Percentiles rank a stretch among this genome's conserved stretches.
phyloP scores from a whole-genome alignment of 2,888 invertebrate genomes.

The Anticlea derivata region DNA sequence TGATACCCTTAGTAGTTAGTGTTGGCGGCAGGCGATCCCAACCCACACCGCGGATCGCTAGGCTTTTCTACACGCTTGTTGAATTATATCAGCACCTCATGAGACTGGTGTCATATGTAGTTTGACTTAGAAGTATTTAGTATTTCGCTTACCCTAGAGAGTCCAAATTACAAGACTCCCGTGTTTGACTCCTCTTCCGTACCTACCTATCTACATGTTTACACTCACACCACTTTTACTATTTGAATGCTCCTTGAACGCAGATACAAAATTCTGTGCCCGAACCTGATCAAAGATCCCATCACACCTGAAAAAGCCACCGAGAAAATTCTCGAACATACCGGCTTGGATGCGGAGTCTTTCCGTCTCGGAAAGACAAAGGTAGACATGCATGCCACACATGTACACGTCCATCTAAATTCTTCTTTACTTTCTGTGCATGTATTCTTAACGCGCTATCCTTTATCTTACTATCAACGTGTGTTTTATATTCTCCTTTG shows the following conservation, averaged over 20 bases:
- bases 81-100: slow-evolving; percentile 59
- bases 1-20: slow-evolving; percentile 62
- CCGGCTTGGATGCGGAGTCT: slow-evolving; percentile 95
- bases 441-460: slow-evolving; percentile 42
- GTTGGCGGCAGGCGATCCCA: slow-evolving; percentile 53
- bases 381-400: slow-evolving; percentile 85
- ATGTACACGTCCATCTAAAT: slow-evolving; percentile 49
- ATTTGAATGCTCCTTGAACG: slow-evolving; percentile 80
- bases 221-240: slow-evolving; percentile 54
- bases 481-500: slow-evolving; percentile 37
- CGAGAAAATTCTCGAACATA: slow-evolving; percentile 90
- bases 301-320: slow-evolving; percentile 91
- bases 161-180: slow-evolving; percentile 70
- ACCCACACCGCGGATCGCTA: slow-evolving; percentile 53
- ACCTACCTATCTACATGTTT: slow-evolving; percentile 37
- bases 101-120: slow-evolving; percentile 60
- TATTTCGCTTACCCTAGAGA: slow-evolving; percentile 59
- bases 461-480: slow-evolving; percentile 38
- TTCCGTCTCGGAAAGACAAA: slow-evolving; percentile 98
- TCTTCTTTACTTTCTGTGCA: slow-evolving; percentile 51
- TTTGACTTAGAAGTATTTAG: slow-evolving; percentile 45
- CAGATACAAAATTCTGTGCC: slow-evolving; percentile 99
- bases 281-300: slow-evolving; percentile 91
- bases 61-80: slow-evolving; percentile 56
- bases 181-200: slow-evolving; percentile 52